Conservation (phyloP, 1,140 invertebrate genomes). For the Hypsibius dujardini region DNA sequence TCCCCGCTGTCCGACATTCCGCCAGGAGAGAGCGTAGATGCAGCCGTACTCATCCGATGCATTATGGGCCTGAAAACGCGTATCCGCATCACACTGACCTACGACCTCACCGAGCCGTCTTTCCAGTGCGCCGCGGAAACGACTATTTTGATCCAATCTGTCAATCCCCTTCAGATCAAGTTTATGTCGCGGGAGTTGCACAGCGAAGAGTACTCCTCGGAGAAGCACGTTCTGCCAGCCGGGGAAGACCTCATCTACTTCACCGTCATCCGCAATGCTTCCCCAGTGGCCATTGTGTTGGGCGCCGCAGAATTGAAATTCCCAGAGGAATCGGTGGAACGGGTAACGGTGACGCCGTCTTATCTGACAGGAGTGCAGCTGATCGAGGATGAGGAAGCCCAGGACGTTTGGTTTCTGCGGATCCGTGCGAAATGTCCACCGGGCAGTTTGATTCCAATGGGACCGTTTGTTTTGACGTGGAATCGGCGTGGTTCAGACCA, state of each 20-base stretch:
- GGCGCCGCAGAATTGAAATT: too few relatives aligned
- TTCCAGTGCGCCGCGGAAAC: neutral
- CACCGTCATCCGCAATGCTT: neutral
- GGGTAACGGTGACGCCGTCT: too few relatives aligned
- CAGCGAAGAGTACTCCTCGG: slow-evolving; percentile 8
- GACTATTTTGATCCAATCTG: neutral
- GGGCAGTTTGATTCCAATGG: neutral
- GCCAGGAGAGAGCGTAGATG: neutral
- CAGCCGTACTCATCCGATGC: neutral
- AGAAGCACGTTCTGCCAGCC: neutral
- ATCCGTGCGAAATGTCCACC: neutral
- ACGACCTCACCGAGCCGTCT: neutral
- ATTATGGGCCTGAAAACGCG: neutral
- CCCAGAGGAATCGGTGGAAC: too few relatives aligned
- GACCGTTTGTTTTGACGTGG: too few relatives aligned
- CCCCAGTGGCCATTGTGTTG: neutral
- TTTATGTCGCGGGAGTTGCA: neutral
- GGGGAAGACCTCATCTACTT: neutral
- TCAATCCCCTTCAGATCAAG: neutral
- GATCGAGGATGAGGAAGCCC: neutral
- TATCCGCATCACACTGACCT: neutral
- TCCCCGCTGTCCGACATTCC: neutral
- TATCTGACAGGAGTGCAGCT: neutral
- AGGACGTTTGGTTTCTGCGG: neutral
- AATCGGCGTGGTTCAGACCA: too few relatives aligned